Evolutionary conservation across 2,888 invertebrate species (phyloP), one percentile per base, ranked within the genome.

Genomic region (Rhopalosiphum nymphaeae): DNA sequence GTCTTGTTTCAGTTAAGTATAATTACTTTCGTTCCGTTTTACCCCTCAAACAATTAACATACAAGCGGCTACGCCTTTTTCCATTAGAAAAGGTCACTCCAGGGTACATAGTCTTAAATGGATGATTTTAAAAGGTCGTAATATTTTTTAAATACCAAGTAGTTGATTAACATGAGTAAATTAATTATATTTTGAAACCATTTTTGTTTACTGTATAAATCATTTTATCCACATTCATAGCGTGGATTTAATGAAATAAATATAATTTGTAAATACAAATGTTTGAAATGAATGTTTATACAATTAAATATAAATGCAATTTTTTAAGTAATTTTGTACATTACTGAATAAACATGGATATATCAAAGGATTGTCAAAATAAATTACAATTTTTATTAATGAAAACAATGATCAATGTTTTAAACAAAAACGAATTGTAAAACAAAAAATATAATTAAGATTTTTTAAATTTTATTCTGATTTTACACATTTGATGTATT

Each of bases 61-160:
- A 94, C 61, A 91, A 85, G 93, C 44, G 61, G n/a, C 67, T 90
- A 61, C 85, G 85, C 86, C 57, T 94, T 91, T 94, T 61, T 85
- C 53, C 85, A 85, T 92, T 91, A 91, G 85, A 61, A 94, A 94
- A 94, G 93, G 93, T 94, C 93, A 90, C 90, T 10, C n/a, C 42
- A 21, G 29, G 49, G 29, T n/a, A 88, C 53, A 61, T n/a, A 57
- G 89, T 84, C 57, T 90, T 90, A 89, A 90, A 94, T 57, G 49
- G 25, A 49, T 29, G 90, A 89, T 90, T 89, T 93, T 93, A 86
- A 94, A 94, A 94, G 93, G 93, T 94, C 93, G 57, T 91, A 90
- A 84, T 53, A 53, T 93, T 89, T 84, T 78, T 57, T 56, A 93
- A 84, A 93, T 89, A 84, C 53, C 78, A 89, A 56, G 26, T n/a